These are phyloP conservation scores for Xerus inauris DNA, from an alignment of 2,113 vertebrate genomes.

Conservation along the genomic window DNA sequence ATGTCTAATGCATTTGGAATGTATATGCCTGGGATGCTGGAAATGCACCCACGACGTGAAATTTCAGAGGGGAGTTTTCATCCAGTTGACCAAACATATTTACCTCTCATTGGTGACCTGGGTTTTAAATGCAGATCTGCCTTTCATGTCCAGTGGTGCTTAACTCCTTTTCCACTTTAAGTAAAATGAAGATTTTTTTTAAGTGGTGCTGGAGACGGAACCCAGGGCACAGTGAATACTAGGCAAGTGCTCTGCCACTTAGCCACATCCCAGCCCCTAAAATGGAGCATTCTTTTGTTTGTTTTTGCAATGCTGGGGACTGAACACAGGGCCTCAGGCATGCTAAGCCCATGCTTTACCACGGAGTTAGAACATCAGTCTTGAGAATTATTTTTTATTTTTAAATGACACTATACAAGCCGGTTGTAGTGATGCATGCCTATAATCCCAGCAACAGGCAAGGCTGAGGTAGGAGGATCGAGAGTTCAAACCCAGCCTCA, in stretches of 20 bases:
- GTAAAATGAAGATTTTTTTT: background rate
- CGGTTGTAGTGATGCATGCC: no score
- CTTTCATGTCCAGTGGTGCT: background rate
- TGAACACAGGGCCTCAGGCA: background rate
- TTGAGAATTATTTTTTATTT: constrained; percentile 55
- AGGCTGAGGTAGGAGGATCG: no score
- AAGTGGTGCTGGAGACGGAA: background rate
- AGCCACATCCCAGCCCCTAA: background rate
- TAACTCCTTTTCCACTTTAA: constrained; percentile 37
- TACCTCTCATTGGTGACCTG: background rate
- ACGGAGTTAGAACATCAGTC: background rate
- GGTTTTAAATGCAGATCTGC: background rate
- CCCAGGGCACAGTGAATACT: background rate
- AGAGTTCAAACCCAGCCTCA: no score
- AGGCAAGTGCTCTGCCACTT: background rate
- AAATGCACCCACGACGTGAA: background rate
- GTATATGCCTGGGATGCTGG: background rate
- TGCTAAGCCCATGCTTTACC: background rate
- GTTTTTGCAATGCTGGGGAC: background rate
- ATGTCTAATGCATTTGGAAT: constrained; percentile 56
- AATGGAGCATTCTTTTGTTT: no score
- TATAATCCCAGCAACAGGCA: no score
- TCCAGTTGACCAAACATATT: background rate
- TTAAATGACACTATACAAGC: background rate
- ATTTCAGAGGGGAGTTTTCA: background rate